Evolutionary conservation across 1,140 invertebrate genomes (phyloP).

Genomic region (Saccostrea glomerata): DNA sequence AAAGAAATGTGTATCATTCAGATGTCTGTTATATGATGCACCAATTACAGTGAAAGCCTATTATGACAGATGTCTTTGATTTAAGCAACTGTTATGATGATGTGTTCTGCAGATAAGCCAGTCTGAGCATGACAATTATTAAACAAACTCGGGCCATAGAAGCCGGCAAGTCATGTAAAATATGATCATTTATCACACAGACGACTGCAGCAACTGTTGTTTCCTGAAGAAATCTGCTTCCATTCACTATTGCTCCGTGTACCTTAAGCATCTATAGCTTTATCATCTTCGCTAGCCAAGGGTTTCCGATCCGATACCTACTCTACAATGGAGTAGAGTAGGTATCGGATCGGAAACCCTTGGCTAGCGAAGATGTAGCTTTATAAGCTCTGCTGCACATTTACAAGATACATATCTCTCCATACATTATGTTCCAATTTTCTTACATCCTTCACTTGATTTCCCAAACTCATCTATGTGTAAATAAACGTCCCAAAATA

Average conservation of each 20-base stretch:
- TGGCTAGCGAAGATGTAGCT: no score
- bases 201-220: not conserved
- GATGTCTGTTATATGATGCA: not conserved
- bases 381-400: not conserved
- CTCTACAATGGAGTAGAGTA: no score
- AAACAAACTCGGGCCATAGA: constrained; percentile 4
- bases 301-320: no score
- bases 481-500: not conserved
- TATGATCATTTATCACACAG: constrained; percentile 17
- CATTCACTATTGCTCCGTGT: not conserved
- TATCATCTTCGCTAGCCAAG: no score
- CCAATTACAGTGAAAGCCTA: not conserved
- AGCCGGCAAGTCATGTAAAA: not conserved
- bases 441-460: not conserved
- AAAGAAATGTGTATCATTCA: not conserved
- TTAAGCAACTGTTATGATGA: constrained; percentile 20
- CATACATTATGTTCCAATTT: not conserved
- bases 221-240: constrained; percentile 2
- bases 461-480: not conserved
- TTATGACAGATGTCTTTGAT: constrained; percentile 27
- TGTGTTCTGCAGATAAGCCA: not conserved
- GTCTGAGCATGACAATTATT: not conserved
- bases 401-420: not conserved
- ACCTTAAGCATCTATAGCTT: not conserved
- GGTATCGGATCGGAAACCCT: no score